phyloP scores from a whole-genome alignment of 2,113 vertebrate genomes.

The Catagonus wagneri region DNA sequence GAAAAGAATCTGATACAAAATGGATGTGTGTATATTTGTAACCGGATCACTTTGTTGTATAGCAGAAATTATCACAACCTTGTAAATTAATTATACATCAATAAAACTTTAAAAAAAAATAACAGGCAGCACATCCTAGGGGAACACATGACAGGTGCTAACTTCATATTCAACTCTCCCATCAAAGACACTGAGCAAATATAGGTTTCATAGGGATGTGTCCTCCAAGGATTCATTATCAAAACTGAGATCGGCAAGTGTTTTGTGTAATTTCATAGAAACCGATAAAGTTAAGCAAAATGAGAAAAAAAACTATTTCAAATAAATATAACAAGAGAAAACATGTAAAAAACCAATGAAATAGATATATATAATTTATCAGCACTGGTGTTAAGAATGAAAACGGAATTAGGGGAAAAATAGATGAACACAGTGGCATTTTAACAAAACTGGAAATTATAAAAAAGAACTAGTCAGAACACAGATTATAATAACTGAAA shows the following conservation, averaged over 20 bases:
- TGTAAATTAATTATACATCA: no score
- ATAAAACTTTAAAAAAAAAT: no score
- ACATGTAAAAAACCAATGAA: background rate
- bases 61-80: no score
- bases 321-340: background rate
- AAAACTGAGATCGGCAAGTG: background rate
- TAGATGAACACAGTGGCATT: background rate
- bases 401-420: background rate
- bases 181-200: background rate
- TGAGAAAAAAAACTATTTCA: background rate
- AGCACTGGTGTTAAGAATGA: background rate
- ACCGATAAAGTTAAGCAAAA: background rate
- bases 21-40: no score
- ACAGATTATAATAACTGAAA: background rate
- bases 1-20: no score
- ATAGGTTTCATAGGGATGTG: background rate
- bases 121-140: background rate
- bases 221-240: background rate
- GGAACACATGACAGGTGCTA: background rate
- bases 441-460: background rate
- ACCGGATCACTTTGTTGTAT: no score
- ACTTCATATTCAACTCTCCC: background rate
- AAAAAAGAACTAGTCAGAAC: background rate
- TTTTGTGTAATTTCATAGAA: background rate
- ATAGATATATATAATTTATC: background rate